Base-by-base conservation (phyloP, 2,888 invertebrate genomes). In the Stictocephala bisonia region DNA sequence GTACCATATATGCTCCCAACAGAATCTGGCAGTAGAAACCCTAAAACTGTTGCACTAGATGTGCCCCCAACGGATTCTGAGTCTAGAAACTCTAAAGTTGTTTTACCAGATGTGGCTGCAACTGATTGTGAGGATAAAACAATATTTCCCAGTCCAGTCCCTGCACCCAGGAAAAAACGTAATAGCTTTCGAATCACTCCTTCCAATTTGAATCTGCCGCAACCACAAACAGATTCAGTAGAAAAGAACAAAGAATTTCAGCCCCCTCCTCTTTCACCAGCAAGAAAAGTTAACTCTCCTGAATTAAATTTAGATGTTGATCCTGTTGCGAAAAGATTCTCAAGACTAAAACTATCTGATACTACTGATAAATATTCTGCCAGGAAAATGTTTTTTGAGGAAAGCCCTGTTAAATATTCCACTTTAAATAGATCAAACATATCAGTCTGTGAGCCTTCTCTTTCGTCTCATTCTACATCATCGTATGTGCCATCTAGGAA, bases 121-220 rank as follows among this genome's bases (percentile, higher is more conserved):
- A n/a, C n/a, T n/a, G n/a, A n/a, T n/a, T n/a, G n/a, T n/a, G n/a
- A n/a, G n/a, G n/a, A n/a, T n/a, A n/a, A n/a, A n/a, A n/a, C n/a
- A n/a, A n/a, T n/a, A n/a, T n/a, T n/a, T n/a, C 15, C 44, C 1
- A 41, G n/a, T 6, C 24, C 41, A 20, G 18, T 44, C 44, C 64
- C 64, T n/a, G 3, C 64, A 40, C 64, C 26, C n/a, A 64, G 64
- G 27, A 41, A 44, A n/a, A 64, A 64, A 18, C 4, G 22, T 7
- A 64, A 64, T 7, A 64, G 64, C 22, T 64, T 64, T 27, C 22
- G 64, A 24, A 64, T 64, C 26, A 44, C 64, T 7, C 18, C 40
- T 15, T 64, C 64, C n/a, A 60, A 35, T 27, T 35, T 60, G 2
- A n/a, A 27, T 22, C 13, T 60, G 35, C 35, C 35, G 4, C 31